A percentile compares a stretch with the other conserved stretches of the same genome.
Evolutionary conservation across 2,888 invertebrate species (phyloP).

Genomic region (Azorinus chamasolen): DNA sequence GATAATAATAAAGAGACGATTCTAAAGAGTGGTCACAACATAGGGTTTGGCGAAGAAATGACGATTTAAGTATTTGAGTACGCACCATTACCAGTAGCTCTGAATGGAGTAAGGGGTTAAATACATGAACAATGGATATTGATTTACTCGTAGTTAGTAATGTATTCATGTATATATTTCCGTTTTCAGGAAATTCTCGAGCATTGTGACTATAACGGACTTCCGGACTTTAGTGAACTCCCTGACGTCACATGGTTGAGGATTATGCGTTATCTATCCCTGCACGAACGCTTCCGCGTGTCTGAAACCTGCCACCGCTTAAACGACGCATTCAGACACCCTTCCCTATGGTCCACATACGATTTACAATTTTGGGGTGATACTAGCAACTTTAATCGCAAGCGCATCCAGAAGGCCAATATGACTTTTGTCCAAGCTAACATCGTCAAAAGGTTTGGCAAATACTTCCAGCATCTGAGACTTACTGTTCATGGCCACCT

Average conservation of each 20-base stretch:
- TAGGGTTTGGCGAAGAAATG: too few relatives aligned
- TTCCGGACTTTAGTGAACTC: slow-evolving; percentile 72
- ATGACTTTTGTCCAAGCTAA: slow-evolving; percentile 41
- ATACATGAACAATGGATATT: too few relatives aligned
- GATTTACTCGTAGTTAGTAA: too few relatives aligned
- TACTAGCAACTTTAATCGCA: neutral
- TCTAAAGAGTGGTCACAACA: too few relatives aligned
- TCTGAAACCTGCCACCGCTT: slow-evolving; percentile 74
- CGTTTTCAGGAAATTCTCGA: too few relatives aligned
- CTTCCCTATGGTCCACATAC: slow-evolving; percentile 77
- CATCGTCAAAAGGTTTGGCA: slow-evolving; percentile 74
- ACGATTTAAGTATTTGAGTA: too few relatives aligned
- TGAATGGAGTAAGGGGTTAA: too few relatives aligned
- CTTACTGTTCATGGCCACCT: slow-evolving; percentile 70
- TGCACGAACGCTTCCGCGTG: slow-evolving; percentile 69
- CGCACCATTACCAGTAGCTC: too few relatives aligned
- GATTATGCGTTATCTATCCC: slow-evolving; percentile 69
- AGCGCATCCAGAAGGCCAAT: neutral
- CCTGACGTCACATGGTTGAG: slow-evolving; percentile 78
- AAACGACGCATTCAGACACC: slow-evolving; percentile 76
- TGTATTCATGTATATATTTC: too few relatives aligned
- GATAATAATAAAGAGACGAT: too few relatives aligned
- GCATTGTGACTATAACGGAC: too few relatives aligned
- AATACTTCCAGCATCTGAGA: slow-evolving; percentile 77
- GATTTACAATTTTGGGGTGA: slow-evolving; percentile 42